Percentiles rank a stretch among this genome's conserved stretches.
Evolutionary conservation across 2,888 invertebrate genomes (phyloP).

Genomic region (Dryadula phaetusa): DNA sequence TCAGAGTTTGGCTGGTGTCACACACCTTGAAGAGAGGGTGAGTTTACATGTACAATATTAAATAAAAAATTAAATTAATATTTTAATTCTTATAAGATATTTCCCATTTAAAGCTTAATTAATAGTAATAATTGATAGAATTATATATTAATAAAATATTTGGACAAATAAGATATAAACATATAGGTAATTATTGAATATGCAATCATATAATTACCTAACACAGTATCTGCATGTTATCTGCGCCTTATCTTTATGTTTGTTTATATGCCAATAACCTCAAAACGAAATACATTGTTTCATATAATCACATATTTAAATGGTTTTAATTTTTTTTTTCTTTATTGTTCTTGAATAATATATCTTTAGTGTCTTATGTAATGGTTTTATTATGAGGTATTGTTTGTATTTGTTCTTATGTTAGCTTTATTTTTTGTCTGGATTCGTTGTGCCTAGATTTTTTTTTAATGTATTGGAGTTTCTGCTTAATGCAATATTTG

Average conservation of each 20-base stretch:
- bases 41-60: slow-evolving; percentile 53
- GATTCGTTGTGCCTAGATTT: no score
- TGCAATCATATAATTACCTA: slow-evolving; percentile 36
- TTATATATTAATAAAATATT: not conserved
- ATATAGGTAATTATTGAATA: slow-evolving; percentile 25
- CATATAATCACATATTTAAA: not conserved
- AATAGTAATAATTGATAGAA: not conserved
- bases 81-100: not conserved
- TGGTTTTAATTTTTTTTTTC: not conserved
- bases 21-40: slow-evolving; percentile 92
- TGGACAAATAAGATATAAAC: not conserved
- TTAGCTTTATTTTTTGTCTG: no score
- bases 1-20: slow-evolving; percentile 96
- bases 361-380: not conserved
- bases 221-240: slow-evolving; percentile 32
- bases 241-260: slow-evolving; percentile 37
- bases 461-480: no score
- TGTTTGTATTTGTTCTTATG: no score
- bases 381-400: not conserved
- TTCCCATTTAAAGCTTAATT: no score
- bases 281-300: slow-evolving; percentile 25
- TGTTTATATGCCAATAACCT: slow-evolving; percentile 43
- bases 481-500: no score
- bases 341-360: not conserved
- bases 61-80: not conserved